Conservation (phyloP, 2,113 vertebrate genomes). For the Xenopus tropicalis region UCB_Xtro_10.0 CM004448.2:92431001-92431500, state of each 20-base stretch:
- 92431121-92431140: constrained; percentile 41
- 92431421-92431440: no score
- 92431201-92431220: constrained; percentile 24
- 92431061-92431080: constrained; percentile 7
- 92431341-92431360: no score
- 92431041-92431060: constrained; percentile 11
- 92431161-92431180: constrained; percentile 32
- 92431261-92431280: constrained; percentile 39
- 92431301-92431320: no score
- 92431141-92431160: constrained; percentile 41
- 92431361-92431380: no score
- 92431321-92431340: no score
- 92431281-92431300: constrained; percentile 16
- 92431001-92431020: constrained; percentile 30
- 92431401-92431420: no score
- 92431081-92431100: constrained; percentile 11
- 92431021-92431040: constrained; percentile 10
- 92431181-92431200: constrained; percentile 40
- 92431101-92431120: constrained; percentile 31
- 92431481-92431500: no score
- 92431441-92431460: no score
- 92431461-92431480: no score
- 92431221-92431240: constrained; percentile 19
- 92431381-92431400: no score
- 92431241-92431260: constrained; percentile 22